phyloP scores from a whole-genome alignment of 2,888 invertebrate species.

The Piscicola geometra region DNA sequence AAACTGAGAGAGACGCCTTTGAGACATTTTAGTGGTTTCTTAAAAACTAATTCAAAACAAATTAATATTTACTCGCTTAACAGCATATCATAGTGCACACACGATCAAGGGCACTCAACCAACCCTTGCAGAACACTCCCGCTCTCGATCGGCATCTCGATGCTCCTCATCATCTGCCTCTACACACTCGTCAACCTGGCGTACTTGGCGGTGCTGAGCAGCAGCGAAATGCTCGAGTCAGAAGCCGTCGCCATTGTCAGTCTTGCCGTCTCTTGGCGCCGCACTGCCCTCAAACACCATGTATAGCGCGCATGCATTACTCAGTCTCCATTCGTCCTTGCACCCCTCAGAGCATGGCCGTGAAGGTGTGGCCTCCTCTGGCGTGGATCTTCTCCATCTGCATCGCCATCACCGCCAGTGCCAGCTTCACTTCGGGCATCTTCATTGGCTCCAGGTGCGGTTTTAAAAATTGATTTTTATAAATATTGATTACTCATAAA shows the following conservation, averaged over 20 bases:
- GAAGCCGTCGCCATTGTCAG: constrained; percentile 45
- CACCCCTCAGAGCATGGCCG: neutral
- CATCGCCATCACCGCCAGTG: constrained; percentile 37
- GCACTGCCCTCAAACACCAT: too few species aligned
- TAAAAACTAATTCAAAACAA: too few species aligned
- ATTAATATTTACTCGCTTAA: too few species aligned
- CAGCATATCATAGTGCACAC: too few species aligned
- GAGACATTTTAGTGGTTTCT: too few species aligned
- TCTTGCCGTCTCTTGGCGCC: too few species aligned
- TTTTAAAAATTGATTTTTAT: neutral
- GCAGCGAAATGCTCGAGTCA: constrained; percentile 40
- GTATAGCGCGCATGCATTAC: too few species aligned
- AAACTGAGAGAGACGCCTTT: too few species aligned
- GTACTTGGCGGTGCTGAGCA: constrained; percentile 42
- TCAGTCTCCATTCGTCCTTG: too few species aligned
- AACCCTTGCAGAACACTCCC: constrained; percentile 74
- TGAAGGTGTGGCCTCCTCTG: neutral
- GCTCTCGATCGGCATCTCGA: constrained; percentile 78
- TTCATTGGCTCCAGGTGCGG: constrained; percentile 41
- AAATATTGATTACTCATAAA: neutral
- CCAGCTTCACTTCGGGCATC: constrained; percentile 39
- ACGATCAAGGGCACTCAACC: too few species aligned
- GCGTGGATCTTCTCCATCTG: constrained; percentile 48
- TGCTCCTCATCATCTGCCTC: constrained; percentile 80
- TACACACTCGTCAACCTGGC: constrained; percentile 72